Conservation (phyloP, 2,113 vertebrate species). For the Kobus ellipsiprymnus region DNA sequence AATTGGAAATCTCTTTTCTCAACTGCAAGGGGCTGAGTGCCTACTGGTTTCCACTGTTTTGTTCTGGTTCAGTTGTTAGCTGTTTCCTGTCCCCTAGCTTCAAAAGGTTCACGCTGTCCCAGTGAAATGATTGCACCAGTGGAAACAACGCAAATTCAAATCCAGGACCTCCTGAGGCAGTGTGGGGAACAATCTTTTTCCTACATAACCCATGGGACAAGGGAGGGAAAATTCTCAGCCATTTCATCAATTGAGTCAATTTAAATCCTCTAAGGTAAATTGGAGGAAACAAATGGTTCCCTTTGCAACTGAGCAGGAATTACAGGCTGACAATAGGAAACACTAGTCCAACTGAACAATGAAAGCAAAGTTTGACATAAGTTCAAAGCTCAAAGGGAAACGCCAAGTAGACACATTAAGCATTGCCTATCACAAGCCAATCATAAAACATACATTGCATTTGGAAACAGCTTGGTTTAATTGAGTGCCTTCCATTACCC, state of each 20-base stretch:
- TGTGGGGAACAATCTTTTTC: slow-evolving; percentile 61
- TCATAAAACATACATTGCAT: slow-evolving; percentile 77
- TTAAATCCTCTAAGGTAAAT: slow-evolving; percentile 31
- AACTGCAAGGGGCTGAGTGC: neutral
- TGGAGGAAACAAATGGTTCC: slow-evolving; percentile 50
- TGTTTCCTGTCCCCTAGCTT: slow-evolving; percentile 33
- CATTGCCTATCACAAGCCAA: slow-evolving; percentile 80
- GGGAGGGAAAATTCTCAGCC: slow-evolving; percentile 41
- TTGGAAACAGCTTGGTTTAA: slow-evolving; percentile 78
- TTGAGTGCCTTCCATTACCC: slow-evolving; percentile 76
- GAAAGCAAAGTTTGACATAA: slow-evolving; percentile 62
- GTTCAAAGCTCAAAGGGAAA: slow-evolving; percentile 68
- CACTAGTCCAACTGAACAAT: slow-evolving; percentile 43
- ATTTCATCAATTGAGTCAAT: slow-evolving; percentile 10
- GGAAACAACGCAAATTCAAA: slow-evolving; percentile 64
- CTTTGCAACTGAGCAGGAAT: slow-evolving; percentile 57
- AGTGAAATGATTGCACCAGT: neutral
- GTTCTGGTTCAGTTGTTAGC: slow-evolving; percentile 30
- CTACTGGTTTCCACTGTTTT: neutral
- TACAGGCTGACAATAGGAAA: slow-evolving; percentile 50
- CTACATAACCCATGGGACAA: slow-evolving; percentile 47
- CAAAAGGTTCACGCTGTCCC: slow-evolving; percentile 27
- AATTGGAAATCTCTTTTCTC: slow-evolving; percentile 22
- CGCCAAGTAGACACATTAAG: slow-evolving; percentile 66
- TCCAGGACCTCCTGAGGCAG: slow-evolving; percentile 46